Evolutionary conservation across 2,888 invertebrate species (phyloP), one percentile per base, ranked within the genome.

Genomic region (Trichopria drosophilae): DNA sequence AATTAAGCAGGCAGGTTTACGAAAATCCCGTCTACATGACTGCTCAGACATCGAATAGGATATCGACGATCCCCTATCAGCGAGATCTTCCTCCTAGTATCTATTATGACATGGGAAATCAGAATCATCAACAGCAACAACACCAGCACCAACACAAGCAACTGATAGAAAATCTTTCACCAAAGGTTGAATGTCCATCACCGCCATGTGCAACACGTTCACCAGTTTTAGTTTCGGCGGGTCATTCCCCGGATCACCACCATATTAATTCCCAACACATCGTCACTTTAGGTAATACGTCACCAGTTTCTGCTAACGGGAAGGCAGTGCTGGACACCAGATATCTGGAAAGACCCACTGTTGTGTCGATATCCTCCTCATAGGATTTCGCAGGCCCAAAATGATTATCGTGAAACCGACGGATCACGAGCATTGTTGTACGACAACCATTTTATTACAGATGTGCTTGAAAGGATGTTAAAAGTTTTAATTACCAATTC

Each of bases 301-400:
- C 73, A 3, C 65, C 71, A 0, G 62, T 55, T 28, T 41, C 64
- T 4, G 51, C 55, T 3, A 24, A 24, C 24, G 6, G 47, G 29
- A 71, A 69, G 40, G 55, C 65, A 3, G 64, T 75, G 56, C 59
- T 65, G 58, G 69, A 76, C 64, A 62, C 72, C 57, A 75, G 73
- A 43, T 79, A 79, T 24, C 67, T 76, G 45, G 81, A 81, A 19
- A 77, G 81, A 51, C 77, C 80, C 56, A 78, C 80, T 49, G 81
- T 80, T 51, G 81, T 81, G 22, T 80, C 81, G 53, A 69, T 80
- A 67, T 71, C 68, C 13, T 69, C 69, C 24, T 57, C n/a, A n/a
- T n/a, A n/a, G n/a, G n/a, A n/a, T n/a, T n/a, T n/a, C n/a, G n/a
- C n/a, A n/a, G n/a, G n/a, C n/a, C n/a, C n/a, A n/a, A n/a, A n/a